These are phyloP conservation scores for Channa maculata DNA, from an alignment of 2,113 vertebrate genomes.

Conservation along the genomic window DNA sequence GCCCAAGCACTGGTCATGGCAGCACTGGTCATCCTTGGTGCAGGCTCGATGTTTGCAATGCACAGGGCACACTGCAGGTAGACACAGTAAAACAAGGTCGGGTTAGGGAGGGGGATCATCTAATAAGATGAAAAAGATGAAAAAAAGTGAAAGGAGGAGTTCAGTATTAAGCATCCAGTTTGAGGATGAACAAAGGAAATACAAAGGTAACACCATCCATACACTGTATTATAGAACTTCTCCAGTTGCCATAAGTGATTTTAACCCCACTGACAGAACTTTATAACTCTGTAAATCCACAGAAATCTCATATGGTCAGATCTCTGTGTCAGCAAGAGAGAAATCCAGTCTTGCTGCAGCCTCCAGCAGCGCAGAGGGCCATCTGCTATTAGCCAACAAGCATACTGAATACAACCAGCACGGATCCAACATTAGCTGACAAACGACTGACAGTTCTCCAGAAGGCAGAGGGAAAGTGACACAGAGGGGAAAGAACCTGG, in stretches of 20 bases:
- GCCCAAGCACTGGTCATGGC: conserved; percentile 92
- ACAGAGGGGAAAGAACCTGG: background rate
- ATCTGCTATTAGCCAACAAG: conserved; percentile 51
- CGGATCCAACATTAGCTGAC: conserved; percentile 31
- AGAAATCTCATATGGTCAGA: conserved; percentile 31
- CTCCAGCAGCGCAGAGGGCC: conserved; percentile 27
- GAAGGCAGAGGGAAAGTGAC: conserved; percentile 39
- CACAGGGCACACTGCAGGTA: conserved; percentile 86
- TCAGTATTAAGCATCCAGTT: background rate
- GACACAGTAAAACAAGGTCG: background rate
- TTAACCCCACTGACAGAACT: background rate
- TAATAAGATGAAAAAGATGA: background rate
- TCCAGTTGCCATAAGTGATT: conserved; percentile 2
- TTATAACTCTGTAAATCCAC: background rate
- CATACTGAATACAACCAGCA: conserved; percentile 34
- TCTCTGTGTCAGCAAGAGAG: conserved; percentile 22
- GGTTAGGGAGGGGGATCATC: background rate
- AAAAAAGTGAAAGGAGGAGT: background rate
- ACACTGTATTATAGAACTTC: background rate
- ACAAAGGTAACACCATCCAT: background rate
- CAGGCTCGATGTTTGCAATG: conserved; percentile 92
- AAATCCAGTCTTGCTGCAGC: conserved; percentile 22
- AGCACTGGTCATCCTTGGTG: conserved; percentile 87
- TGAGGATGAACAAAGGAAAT: conserved; percentile 1
- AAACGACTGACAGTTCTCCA: conserved; percentile 24